A percentile compares a stretch with the other conserved stretches of the same genome.
Conservation (phyloP, 2,113 vertebrate genomes). For the Lipophrys pholis region DNA sequence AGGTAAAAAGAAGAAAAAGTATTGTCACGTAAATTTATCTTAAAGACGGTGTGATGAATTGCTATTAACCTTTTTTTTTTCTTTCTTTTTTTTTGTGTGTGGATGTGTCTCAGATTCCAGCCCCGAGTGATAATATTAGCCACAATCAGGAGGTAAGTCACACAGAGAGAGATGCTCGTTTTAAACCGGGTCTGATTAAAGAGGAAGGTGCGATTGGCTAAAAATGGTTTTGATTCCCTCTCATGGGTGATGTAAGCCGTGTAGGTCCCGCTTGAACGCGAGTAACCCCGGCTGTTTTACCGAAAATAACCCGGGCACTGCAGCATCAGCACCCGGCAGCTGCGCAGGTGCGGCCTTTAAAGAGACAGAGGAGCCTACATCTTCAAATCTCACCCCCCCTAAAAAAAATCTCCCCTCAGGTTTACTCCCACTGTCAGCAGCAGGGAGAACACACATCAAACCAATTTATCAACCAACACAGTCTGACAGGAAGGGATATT, state of each 20-base stretch:
- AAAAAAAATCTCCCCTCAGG: conserved; percentile 24
- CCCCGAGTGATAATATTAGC: background rate
- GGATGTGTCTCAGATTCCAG: background rate
- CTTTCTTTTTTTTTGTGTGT: background rate
- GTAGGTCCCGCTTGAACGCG: conserved; percentile 79
- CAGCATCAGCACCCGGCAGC: conserved; percentile 85
- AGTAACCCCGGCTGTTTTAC: conserved; percentile 84
- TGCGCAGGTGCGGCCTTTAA: conserved; percentile 85
- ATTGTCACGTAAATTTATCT: background rate
- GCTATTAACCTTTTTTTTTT: too few relatives aligned
- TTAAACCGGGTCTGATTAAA: conserved; percentile 55
- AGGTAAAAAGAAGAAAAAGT: background rate
- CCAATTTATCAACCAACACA: background rate
- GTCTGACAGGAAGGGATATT: background rate
- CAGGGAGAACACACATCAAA: background rate
- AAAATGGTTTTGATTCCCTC: conserved; percentile 68
- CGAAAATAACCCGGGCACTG: conserved; percentile 88
- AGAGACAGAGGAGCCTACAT: conserved; percentile 67
- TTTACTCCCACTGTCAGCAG: conserved; percentile 39
- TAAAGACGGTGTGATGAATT: background rate
- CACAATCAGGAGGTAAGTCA: background rate
- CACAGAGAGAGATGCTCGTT: background rate
- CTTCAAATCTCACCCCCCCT: conserved; percentile 4
- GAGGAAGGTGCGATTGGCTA: conserved; percentile 56
- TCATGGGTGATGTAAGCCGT: conserved; percentile 79